Evolutionary conservation across 1,140 invertebrate genomes (phyloP).

Genomic region (Ephestia elutella): DNA sequence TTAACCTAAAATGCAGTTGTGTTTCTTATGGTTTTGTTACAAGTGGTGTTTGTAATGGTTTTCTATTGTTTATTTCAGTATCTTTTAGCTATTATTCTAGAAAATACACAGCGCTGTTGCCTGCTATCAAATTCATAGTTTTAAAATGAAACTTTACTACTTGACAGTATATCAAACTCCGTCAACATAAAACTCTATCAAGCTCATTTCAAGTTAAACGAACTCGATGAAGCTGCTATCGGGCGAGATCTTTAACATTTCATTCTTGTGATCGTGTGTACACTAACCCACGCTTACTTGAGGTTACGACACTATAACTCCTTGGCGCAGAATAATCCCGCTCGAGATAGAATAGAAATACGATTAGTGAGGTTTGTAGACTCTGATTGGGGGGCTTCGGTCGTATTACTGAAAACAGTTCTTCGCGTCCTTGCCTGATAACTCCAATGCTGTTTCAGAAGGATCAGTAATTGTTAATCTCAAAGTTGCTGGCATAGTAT

Average conservation of each 20-base stretch:
- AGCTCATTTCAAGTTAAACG: neutral
- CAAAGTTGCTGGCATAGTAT: slow-evolving; percentile 24
- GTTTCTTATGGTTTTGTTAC: too few species aligned
- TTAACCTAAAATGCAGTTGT: too few species aligned
- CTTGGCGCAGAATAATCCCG: slow-evolving; percentile 57
- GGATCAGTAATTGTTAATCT: slow-evolving; percentile 56
- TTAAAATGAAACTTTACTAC: too few species aligned
- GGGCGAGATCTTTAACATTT: neutral
- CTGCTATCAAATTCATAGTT: too few species aligned
- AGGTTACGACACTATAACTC: slow-evolving; percentile 64
- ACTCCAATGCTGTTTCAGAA: slow-evolving; percentile 54
- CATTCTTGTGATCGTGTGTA: too few species aligned
- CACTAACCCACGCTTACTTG: slow-evolving; percentile 30
- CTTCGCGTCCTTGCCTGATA: slow-evolving; percentile 65
- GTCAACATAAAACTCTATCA: neutral
- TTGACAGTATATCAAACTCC: neutral
- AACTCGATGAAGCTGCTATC: neutral
- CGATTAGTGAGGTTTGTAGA: slow-evolving; percentile 68
- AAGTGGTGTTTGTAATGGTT: too few species aligned
- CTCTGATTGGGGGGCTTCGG: slow-evolving; percentile 65
- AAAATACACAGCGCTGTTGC: too few species aligned
- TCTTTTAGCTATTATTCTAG: too few species aligned
- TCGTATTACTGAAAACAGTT: slow-evolving; percentile 66
- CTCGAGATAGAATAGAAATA: slow-evolving; percentile 64
- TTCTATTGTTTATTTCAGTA: too few species aligned